phyloP scores from a whole-genome alignment of 2,888 invertebrate genomes.

The Chloroclystis v-ata region DNA sequence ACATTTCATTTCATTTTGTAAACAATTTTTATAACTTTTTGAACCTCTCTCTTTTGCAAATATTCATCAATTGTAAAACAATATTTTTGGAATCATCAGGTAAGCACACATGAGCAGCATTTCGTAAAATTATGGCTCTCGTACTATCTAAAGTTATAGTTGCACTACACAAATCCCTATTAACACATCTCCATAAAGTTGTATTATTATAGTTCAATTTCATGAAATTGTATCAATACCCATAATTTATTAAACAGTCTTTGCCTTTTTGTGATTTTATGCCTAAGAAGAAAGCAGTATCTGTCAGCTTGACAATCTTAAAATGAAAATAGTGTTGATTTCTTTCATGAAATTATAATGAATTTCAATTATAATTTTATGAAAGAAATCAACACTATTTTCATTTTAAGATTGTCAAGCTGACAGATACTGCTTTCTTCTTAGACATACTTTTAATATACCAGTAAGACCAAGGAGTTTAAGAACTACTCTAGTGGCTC shows the following conservation, averaged over 20 bases:
- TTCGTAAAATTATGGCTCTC: conserved; percentile 8
- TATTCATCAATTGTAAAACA: too few relatives aligned
- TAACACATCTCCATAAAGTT: conserved; percentile 8
- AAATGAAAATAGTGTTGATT: too few relatives aligned
- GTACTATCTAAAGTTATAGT: conserved; percentile 8
- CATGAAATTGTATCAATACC: conserved; percentile 7
- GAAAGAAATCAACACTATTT: conserved; percentile 8
- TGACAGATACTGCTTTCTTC: conserved; percentile 7
- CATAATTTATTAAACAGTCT: conserved; percentile 7
- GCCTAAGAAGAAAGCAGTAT: too few relatives aligned
- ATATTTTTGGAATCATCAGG: neutral
- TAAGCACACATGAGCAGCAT: conserved; percentile 6
- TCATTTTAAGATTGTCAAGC: conserved; percentile 7
- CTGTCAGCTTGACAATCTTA: too few relatives aligned
- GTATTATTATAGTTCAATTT: conserved; percentile 5
- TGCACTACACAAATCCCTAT: conserved; percentile 9
- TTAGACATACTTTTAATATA: conserved; percentile 3
- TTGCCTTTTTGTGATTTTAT: conserved; percentile 5
- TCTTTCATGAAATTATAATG: too few relatives aligned
- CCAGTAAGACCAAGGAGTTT: conserved; percentile 4
- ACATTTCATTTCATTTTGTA: too few relatives aligned
- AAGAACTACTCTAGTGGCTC: too few relatives aligned
- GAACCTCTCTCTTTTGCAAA: neutral
- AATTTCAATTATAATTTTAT: conserved; percentile 7
- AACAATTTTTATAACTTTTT: too few relatives aligned